Evolutionary conservation across 2,888 invertebrate genomes (phyloP).

Genomic region (Sphecodes monilicornis): DNA sequence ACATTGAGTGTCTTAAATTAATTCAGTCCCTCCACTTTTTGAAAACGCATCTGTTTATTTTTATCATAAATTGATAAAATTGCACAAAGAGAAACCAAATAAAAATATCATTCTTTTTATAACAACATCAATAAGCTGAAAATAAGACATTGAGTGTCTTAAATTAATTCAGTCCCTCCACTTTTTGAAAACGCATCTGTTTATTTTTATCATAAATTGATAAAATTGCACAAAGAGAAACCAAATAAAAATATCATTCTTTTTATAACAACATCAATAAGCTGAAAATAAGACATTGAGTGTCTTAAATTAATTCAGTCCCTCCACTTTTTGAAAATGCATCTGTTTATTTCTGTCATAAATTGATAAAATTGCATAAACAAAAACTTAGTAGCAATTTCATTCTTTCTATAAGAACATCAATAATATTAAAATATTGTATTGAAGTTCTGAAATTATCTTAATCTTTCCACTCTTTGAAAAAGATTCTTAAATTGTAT

Average conservation of each 20-base stretch:
- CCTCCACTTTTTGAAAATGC: neutral
- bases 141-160: neutral
- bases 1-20: too few species aligned
- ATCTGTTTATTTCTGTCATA: neutral
- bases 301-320: too few species aligned
- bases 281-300: too few species aligned
- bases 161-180: neutral
- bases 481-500: too few species aligned
- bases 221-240: too few species aligned
- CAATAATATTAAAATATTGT: neutral
- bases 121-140: neutral
- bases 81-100: neutral
- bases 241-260: neutral
- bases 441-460: neutral
- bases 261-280: neutral
- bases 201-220: neutral
- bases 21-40: too few species aligned
- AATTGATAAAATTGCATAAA: neutral
- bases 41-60: too few species aligned
- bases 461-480: neutral
- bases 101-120: neutral
- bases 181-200: neutral
- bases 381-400: neutral
- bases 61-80: too few species aligned
- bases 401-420: neutral